These are phyloP conservation scores for Phrynocephalus versicolor DNA, from an alignment of 2,113 vertebrate species.

Conservation along the genomic window DNA sequence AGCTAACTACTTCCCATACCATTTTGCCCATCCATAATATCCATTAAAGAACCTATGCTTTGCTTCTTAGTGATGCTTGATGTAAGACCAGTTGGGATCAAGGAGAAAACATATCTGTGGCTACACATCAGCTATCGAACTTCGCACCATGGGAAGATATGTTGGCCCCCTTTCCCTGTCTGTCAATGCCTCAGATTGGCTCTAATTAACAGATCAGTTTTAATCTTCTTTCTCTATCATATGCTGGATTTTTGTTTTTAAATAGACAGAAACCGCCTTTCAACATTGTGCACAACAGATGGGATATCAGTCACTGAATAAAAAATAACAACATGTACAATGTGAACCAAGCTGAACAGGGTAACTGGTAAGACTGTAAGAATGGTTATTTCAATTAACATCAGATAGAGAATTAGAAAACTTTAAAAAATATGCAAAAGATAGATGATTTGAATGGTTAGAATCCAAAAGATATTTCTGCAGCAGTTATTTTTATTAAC, in stretches of 20 bases:
- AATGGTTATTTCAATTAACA: neutral
- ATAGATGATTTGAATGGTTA: slow-evolving; percentile 27
- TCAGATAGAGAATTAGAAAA: neutral
- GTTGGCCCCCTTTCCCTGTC: neutral
- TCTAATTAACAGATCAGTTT: neutral
- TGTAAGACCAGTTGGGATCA: neutral
- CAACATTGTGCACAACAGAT: neutral
- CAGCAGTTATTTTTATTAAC: neutral
- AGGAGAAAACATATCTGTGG: neutral
- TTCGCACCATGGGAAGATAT: neutral
- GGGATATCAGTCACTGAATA: neutral
- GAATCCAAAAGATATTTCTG: neutral
- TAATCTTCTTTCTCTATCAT: neutral
- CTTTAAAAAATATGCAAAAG: neutral
- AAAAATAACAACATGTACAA: neutral
- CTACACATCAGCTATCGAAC: neutral
- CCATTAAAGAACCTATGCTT: neutral
- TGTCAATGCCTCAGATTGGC: neutral
- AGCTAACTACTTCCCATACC: neutral
- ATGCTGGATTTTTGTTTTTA: neutral
- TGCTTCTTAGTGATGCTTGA: neutral
- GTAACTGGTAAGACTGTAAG: neutral
- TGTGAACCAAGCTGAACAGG: neutral
- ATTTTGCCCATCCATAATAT: neutral
- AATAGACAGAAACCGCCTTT: neutral